These are phyloP conservation scores for Heptranchias perlo DNA, from an alignment of 2,113 vertebrate species.

Conservation along the genomic window DNA sequence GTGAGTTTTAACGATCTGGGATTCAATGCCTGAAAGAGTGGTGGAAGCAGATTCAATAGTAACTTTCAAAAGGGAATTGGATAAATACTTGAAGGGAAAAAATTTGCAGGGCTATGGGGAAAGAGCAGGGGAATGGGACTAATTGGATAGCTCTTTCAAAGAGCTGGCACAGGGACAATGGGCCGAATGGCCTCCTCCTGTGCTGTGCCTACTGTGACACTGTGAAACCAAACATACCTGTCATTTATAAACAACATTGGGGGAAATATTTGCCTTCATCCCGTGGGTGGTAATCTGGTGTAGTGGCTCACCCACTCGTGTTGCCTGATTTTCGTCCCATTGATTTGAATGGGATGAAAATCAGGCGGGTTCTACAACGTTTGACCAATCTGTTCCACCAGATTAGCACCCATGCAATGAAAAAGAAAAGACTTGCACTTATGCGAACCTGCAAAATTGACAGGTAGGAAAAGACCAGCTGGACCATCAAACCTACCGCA, in stretches of 20 bases:
- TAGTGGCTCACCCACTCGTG: neutral
- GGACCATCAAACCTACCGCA: neutral
- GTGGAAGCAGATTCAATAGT: too few relatives aligned
- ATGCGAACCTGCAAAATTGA: neutral
- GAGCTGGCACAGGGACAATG: too few relatives aligned
- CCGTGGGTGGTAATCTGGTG: neutral
- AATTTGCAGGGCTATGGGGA: too few relatives aligned
- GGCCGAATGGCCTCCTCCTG: too few relatives aligned
- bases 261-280: neutral
- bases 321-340: neutral
- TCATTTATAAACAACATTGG: neutral
- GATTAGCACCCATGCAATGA: neutral
- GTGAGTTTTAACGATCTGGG: too few relatives aligned
- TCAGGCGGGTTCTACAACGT: neutral
- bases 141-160: too few relatives aligned
- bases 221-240: too few relatives aligned
- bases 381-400: neutral
- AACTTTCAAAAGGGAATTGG: too few relatives aligned
- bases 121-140: too few relatives aligned
- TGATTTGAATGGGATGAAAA: neutral
- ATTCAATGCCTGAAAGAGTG: too few relatives aligned
- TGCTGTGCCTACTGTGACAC: too few relatives aligned
- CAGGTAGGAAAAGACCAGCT: neutral
- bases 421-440: neutral
- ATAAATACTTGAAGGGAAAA: too few relatives aligned